These are phyloP conservation scores for Copidosoma floridanum DNA, from an alignment of 1,140 invertebrate genomes.

Conservation along the genomic window DNA sequence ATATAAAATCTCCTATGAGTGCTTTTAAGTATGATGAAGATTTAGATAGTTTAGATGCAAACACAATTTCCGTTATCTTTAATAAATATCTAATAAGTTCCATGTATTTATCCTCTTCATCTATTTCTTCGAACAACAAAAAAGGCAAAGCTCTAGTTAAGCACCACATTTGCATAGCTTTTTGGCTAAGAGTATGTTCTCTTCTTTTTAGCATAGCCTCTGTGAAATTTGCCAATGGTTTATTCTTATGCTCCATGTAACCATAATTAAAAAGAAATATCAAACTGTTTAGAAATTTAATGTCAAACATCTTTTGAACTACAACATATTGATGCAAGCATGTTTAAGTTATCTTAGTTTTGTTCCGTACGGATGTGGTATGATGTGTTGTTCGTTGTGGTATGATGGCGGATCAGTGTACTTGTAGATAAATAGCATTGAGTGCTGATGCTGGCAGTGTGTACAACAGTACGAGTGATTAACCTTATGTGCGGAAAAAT, in stretches of 20 bases:
- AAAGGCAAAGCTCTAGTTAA: slow-evolving; percentile 32
- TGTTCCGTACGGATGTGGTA: too few relatives aligned
- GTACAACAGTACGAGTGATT: too few relatives aligned
- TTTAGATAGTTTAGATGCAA: slow-evolving; percentile 31
- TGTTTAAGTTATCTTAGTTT: too few relatives aligned
- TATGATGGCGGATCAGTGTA: too few relatives aligned
- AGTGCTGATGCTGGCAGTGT: too few relatives aligned
- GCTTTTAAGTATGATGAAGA: slow-evolving; percentile 13
- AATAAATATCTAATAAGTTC: slow-evolving; percentile 28
- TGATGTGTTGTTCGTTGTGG: too few relatives aligned
- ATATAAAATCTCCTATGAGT: slow-evolving; percentile 20
- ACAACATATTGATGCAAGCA: slow-evolving; percentile 16
- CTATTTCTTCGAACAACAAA: slow-evolving; percentile 28
- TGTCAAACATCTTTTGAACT: slow-evolving; percentile 19
- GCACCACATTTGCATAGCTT: slow-evolving; percentile 37
- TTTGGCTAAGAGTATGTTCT: slow-evolving; percentile 31
- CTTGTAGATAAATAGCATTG: too few relatives aligned
- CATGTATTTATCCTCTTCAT: slow-evolving; percentile 28
- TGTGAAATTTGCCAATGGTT: slow-evolving; percentile 37
- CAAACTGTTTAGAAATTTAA: slow-evolving; percentile 27
- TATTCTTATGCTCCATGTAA: slow-evolving; percentile 33
- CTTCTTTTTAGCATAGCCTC: slow-evolving; percentile 22
- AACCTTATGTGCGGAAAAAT: too few relatives aligned
- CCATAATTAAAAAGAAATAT: slow-evolving; percentile 32
- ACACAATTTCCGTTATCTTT: slow-evolving; percentile 39